Percentiles rank a stretch among this genome's conserved stretches.
These are phyloP conservation scores for Meloidogyne hapla DNA, from an alignment of 1,140 invertebrate genomes.

Conservation along the genomic window DNA sequence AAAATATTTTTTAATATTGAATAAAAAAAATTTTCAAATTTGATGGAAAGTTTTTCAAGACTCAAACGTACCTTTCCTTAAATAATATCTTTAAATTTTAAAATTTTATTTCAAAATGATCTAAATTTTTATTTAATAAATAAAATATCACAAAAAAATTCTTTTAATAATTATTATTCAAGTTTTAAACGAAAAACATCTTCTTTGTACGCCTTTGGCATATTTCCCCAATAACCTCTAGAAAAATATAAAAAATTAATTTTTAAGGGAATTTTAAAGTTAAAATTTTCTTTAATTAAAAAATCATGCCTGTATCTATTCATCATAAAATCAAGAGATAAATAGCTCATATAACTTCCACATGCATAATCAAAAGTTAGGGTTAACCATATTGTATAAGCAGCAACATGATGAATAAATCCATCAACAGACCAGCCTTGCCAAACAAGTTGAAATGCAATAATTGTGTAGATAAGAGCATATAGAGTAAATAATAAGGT, in stretches of 20 bases:
- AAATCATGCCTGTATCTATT: neutral
- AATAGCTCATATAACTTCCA: neutral
- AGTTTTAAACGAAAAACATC: neutral
- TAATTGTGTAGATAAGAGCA: neutral
- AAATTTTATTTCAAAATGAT: no score
- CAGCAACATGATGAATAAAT: neutral
- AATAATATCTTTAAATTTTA: no score
- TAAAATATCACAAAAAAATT: neutral
- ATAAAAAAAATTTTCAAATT: no score
- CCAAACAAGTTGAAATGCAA: neutral
- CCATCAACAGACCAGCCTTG: neutral
- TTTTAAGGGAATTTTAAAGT: no score
- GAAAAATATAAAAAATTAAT: neutral
- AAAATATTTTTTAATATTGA: no score
- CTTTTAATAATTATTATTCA: neutral
- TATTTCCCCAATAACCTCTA: neutral
- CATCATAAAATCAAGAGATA: conserved; percentile 3
- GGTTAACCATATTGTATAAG: neutral
- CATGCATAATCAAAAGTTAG: neutral
- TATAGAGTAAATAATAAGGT: neutral
- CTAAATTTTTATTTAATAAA: no score
- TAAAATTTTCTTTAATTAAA: neutral
- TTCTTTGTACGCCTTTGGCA: neutral
- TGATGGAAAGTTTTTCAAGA: no score
- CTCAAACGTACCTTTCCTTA: no score